Percentiles rank a stretch among this genome's conserved stretches.
Evolutionary conservation across 2,113 vertebrate species (phyloP).

Genomic region (Coryphaenoides rupestris): DNA sequence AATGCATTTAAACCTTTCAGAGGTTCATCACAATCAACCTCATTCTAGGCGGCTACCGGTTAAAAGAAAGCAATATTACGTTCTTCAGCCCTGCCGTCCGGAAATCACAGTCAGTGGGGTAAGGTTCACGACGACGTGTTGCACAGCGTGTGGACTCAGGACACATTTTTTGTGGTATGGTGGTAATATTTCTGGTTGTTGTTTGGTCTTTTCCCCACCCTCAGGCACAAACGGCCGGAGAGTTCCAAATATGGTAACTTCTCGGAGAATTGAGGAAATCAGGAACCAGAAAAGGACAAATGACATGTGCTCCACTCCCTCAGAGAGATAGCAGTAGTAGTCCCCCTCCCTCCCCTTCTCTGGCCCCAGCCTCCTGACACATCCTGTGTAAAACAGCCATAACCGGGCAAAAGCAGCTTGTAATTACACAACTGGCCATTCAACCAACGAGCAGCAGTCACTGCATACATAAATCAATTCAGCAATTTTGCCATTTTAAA

Average conservation of each 20-base stretch:
- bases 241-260: slow-evolving; percentile 66
- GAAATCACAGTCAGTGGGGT: neutral
- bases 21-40: slow-evolving; percentile 12
- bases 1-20: slow-evolving; percentile 28
- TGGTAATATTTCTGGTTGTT: slow-evolving; percentile 52
- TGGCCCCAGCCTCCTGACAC: slow-evolving; percentile 52
- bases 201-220: neutral
- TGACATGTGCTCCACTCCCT: slow-evolving; percentile 38
- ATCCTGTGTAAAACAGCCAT: slow-evolving; percentile 48
- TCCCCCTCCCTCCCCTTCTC: slow-evolving; percentile 41
- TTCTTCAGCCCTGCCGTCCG: slow-evolving; percentile 21
- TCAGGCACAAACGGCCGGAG: slow-evolving; percentile 40
- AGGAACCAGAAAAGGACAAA: slow-evolving; percentile 45
- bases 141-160: slow-evolving; percentile 36
- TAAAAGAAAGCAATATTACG: slow-evolving; percentile 10
- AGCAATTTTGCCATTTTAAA: too few relatives aligned
- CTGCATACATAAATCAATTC: too few relatives aligned
- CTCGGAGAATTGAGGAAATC: slow-evolving; percentile 48
- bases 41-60: slow-evolving; percentile 20
- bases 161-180: slow-evolving; percentile 49
- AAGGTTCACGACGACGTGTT: slow-evolving; percentile 29
- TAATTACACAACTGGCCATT: too few relatives aligned
- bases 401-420: neutral
- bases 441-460: too few relatives aligned
- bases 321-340: slow-evolving; percentile 31